Conservation (phyloP, 2,797 vertebrate genomes). For the Pangasius macronema region DNA sequence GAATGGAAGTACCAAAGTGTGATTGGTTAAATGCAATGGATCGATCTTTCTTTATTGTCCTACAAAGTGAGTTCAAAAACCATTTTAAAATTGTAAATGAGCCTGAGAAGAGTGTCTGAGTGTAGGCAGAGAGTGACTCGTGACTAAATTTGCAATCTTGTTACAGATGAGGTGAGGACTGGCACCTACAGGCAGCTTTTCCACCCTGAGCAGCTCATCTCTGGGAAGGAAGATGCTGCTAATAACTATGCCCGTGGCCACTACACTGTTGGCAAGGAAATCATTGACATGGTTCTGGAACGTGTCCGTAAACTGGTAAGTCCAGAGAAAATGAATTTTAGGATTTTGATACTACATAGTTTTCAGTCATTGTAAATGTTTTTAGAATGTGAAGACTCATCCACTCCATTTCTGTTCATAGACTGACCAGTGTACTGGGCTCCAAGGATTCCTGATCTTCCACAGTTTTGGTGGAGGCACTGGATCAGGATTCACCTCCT, state of each 20-base stretch:
- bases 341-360: not conserved
- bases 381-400: not conserved
- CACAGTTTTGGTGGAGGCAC: constrained; percentile 87
- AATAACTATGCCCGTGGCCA: constrained; percentile 79
- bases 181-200: constrained; percentile 83
- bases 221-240: constrained; percentile 77
- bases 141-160: not conserved
- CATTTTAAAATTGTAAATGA: not conserved
- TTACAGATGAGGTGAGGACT: constrained; percentile 81
- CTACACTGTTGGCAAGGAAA: constrained; percentile 75
- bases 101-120: not conserved
- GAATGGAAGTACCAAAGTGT: not conserved
- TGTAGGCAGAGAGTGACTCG: not conserved
- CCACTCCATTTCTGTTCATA: constrained; percentile 52
- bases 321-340: not conserved
- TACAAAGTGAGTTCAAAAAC: not conserved
- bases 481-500: constrained; percentile 84
- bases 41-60: too few species aligned
- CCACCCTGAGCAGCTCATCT: constrained; percentile 86
- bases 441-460: constrained; percentile 87
- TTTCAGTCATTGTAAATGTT: not conserved
- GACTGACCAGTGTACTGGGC: constrained; percentile 83
- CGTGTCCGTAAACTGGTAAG: constrained; percentile 76
- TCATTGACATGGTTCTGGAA: constrained; percentile 75
- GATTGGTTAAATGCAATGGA: not conserved